Conservation (phyloP, 2,888 invertebrate species). For the Lithodes maja region DNA sequence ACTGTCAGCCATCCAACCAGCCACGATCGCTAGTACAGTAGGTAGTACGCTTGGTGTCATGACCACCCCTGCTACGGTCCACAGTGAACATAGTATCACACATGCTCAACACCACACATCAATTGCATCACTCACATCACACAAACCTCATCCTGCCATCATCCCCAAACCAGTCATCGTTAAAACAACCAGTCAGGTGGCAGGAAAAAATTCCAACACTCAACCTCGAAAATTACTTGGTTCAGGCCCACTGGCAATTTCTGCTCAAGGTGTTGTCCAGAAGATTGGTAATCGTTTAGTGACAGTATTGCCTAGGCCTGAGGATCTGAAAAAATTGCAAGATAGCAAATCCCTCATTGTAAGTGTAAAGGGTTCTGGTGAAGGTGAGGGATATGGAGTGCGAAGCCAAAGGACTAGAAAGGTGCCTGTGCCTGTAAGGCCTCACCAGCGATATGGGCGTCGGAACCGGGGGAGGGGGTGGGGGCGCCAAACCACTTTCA, state of each 20-base stretch:
- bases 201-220: conserved; percentile 34
- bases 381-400: conserved; percentile 20
- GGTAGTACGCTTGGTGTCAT: neutral
- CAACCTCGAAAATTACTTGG: conserved; percentile 62
- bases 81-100: conserved; percentile 15
- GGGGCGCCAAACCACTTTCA: conserved; percentile 34
- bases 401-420: conserved; percentile 48
- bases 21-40: conserved; percentile 16
- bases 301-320: conserved; percentile 68
- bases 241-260: conserved; percentile 68
- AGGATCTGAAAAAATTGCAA: conserved; percentile 66
- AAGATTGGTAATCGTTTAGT: conserved; percentile 66
- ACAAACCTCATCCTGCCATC: conserved; percentile 1
- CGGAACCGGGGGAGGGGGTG: conserved; percentile 44
- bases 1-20: conserved; percentile 37
- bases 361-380: conserved; percentile 57
- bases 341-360: conserved; percentile 67
- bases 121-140: neutral
- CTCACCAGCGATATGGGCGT: conserved; percentile 62
- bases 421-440: conserved; percentile 62
- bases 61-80: conserved; percentile 23
- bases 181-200: conserved; percentile 31
- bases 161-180: conserved; percentile 42
- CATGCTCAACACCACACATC: neutral
- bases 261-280: conserved; percentile 69